A percentile compares a stretch with the other conserved stretches of the same genome.
phyloP scores from a whole-genome alignment of 2,888 invertebrate species.

The Brenthis daphne region DNA sequence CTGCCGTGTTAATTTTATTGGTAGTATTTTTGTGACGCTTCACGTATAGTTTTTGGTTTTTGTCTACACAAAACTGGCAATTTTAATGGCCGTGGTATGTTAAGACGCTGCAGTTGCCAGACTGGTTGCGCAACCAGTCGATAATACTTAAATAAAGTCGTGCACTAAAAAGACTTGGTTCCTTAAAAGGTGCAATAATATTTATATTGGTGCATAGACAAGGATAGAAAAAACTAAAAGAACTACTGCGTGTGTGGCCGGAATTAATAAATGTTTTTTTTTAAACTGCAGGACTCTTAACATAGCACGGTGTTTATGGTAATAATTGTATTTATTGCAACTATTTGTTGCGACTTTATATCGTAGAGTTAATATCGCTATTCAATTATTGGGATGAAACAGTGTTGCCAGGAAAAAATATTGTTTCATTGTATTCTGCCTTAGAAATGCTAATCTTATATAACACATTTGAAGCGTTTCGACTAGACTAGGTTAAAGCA shows the following conservation, averaged over 20 bases:
- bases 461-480: neutral
- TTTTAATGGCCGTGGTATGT: constrained; percentile 23
- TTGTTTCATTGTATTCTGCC: neutral
- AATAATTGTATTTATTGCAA: constrained; percentile 45
- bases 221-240: neutral
- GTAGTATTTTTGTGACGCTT: constrained; percentile 74
- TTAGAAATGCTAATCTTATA: neutral
- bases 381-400: constrained; percentile 13
- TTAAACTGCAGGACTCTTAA: constrained; percentile 16
- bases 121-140: neutral
- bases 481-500: neutral
- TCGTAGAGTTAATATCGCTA: constrained; percentile 35
- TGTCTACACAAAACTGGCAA: constrained; percentile 29
- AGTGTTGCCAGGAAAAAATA: constrained; percentile 6
- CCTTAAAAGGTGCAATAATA: constrained; percentile 19
- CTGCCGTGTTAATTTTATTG: constrained; percentile 41
- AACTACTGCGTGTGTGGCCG: neutral
- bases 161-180: constrained; percentile 15
- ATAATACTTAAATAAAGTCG: constrained; percentile 5
- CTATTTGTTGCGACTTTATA: constrained; percentile 38
- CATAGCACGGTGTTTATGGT: constrained; percentile 29
- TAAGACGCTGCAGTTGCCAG: constrained; percentile 26
- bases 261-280: neutral
- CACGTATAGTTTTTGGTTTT: constrained; percentile 49
- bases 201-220: constrained; percentile 17